Evolutionary conservation across 2,888 invertebrate species (phyloP), one percentile per base, ranked within the genome.

Genomic region (Cotesia congregata): DNA sequence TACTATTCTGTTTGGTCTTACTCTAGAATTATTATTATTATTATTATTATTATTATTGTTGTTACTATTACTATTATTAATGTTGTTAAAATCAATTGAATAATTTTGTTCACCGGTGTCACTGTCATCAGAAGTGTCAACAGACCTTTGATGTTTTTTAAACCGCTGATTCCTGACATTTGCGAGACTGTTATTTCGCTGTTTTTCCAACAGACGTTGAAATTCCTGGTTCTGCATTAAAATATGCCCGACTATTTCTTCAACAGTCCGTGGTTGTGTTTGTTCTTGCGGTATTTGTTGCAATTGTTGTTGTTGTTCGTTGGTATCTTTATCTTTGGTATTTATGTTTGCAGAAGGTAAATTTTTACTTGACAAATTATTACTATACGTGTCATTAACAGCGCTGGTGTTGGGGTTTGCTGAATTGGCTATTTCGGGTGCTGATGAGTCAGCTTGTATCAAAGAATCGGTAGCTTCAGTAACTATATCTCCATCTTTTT

Each of bases 211-310:
- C 65, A 95, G 91, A 80, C 94, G 93, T 82, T 96, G 95, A 81
- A 96, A 95, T 80, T 96, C 96, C 82, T 94, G 92, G 85, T 95
- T 96, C 86, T 96, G 94, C 93, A 96, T 93, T 5, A 97, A 90
- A 12, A 96, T 90, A 85, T 96, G 96, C 0, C 95, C 94, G 71
- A 97, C 95, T 69, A 97, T 94, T 89, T 95, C 92, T 89, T 95
- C 94, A 83, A 94, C 90, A 70, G 92, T 94, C 86, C 92, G 93
- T 38, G 82, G 75, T 77, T 83, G 74, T 17, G 77, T 72, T 70
- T 79, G 69, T 12, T 82, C 79, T 17, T 67, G 20, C n/a, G 77
- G 75, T n/a, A 67, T 73, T 50, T 50, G 50, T 50, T 50, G 50
- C 12, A 12, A 12, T 50, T 50, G 50, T 50, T 50, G 50, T 12